A percentile compares a stretch with the other conserved stretches of the same genome.
phyloP scores from a whole-genome alignment of 2,888 invertebrate genomes.

The Heteromyza rotundicornis region DNA sequence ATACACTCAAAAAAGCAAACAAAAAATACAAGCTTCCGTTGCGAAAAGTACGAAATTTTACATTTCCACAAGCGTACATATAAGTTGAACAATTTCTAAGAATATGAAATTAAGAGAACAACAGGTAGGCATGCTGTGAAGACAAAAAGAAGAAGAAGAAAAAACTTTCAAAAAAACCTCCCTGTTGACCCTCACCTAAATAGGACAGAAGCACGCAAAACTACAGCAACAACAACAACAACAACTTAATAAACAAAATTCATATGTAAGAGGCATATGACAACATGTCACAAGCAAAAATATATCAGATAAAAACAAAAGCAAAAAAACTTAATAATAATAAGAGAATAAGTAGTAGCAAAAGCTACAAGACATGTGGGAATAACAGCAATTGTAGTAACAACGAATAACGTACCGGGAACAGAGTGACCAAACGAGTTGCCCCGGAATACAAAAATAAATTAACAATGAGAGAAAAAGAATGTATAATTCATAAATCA shows the following conservation, averaged over 20 bases:
- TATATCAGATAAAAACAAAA: not conserved
- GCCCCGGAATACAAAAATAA: too few species aligned
- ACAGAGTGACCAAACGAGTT: not conserved
- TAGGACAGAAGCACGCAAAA: constrained; percentile 19
- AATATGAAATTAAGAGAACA: not conserved
- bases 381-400: constrained; percentile 26
- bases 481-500: not conserved
- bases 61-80: not conserved
- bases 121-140: not conserved
- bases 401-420: constrained; percentile 5
- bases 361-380: constrained; percentile 8
- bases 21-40: constrained; percentile 7
- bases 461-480: too few species aligned
- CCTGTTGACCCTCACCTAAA: constrained; percentile 37
- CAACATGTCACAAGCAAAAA: not conserved
- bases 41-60: not conserved
- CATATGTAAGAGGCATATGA: not conserved
- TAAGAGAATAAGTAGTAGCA: too few species aligned
- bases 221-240: too few species aligned
- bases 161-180: constrained; percentile 21
- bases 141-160: constrained; percentile 9
- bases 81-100: too few species aligned
- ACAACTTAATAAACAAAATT: constrained; percentile 5
- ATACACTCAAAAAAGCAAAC: constrained; percentile 10
- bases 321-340: too few species aligned